These are phyloP conservation scores for Amiota minor DNA, from an alignment of 2,888 invertebrate species.

Conservation along the genomic window DNA sequence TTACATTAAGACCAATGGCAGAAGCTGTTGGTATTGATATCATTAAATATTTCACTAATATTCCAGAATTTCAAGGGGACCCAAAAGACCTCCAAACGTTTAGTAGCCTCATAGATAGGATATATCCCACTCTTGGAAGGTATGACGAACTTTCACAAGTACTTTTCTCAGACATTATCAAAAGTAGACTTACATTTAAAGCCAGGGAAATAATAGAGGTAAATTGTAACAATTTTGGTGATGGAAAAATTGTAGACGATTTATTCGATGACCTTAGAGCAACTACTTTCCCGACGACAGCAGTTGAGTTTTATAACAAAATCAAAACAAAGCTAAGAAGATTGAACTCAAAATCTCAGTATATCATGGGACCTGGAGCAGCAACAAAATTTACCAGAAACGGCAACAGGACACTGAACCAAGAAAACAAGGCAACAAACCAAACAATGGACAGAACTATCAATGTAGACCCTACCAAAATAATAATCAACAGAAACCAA, in stretches of 20 bases:
- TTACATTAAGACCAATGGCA: no score
- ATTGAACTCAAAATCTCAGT: constrained; percentile 39
- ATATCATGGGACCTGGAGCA: constrained; percentile 30
- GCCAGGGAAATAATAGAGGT: constrained; percentile 44
- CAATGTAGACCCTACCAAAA: constrained; percentile 48
- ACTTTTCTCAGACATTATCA: constrained; percentile 42
- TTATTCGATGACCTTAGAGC: constrained; percentile 38
- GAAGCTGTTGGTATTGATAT: no score
- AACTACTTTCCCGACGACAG: constrained; percentile 37
- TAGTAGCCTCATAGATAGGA: constrained; percentile 34
- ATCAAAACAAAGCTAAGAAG: constrained; percentile 38
- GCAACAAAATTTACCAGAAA: constrained; percentile 21
- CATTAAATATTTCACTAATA: no score
- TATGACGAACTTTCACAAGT: constrained; percentile 41
- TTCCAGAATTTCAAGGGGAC: no score
- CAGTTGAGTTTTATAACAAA: constrained; percentile 40
- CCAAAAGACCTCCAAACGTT: no score
- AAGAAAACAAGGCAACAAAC: no score
- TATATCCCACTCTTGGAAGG: constrained; percentile 33
- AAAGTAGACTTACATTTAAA: no score
- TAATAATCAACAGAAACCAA: constrained; percentile 21
- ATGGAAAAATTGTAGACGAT: constrained; percentile 36
- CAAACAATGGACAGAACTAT: no score
- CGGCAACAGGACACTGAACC: no score
- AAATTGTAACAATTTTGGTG: constrained; percentile 45